Evolutionary conservation across 2,797 vertebrate species (phyloP).

Genomic region (Lindbergichthys nudifrons): DNA sequence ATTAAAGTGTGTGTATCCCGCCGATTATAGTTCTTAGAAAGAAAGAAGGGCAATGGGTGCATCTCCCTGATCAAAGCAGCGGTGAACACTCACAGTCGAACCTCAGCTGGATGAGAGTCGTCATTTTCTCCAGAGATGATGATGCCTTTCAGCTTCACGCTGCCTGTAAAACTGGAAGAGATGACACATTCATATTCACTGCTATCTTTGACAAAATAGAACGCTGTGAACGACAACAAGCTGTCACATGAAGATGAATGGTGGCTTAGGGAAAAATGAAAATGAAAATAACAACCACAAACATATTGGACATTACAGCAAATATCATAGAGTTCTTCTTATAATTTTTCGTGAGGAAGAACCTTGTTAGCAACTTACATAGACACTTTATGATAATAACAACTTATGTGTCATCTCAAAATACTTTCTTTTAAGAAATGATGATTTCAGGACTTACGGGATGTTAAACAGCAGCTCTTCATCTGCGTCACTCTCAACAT

Average conservation of each 20-base stretch:
- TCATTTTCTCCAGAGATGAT: conserved; percentile 93
- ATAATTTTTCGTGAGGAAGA: too few relatives aligned
- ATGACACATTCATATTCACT: conserved; percentile 7
- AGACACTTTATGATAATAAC: neutral
- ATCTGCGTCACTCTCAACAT: conserved; percentile 95
- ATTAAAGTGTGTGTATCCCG: too few relatives aligned
- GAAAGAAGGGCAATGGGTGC: too few relatives aligned
- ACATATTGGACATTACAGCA: neutral
- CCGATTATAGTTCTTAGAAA: too few relatives aligned
- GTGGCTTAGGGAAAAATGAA: conserved; percentile 14
- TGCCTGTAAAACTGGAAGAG: conserved; percentile 93
- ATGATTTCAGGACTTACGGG: conserved; percentile 87
- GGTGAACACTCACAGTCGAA: conserved; percentile 90
- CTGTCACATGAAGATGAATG: neutral
- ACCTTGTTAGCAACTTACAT: neutral
- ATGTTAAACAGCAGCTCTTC: conserved; percentile 98
- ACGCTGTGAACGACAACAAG: conserved; percentile 11
- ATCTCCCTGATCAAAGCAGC: neutral
- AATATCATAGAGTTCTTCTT: neutral
- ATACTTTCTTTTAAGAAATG: neutral
- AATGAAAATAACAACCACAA: neutral
- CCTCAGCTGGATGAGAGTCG: conserved; percentile 91
- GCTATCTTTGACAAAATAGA: neutral
- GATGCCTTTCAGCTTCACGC: conserved; percentile 94
- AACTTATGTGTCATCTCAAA: neutral